Evolutionary conservation across 2,797 vertebrate species (phyloP), one percentile per base, ranked within the genome.

Genomic region (Morelia viridis): DNA sequence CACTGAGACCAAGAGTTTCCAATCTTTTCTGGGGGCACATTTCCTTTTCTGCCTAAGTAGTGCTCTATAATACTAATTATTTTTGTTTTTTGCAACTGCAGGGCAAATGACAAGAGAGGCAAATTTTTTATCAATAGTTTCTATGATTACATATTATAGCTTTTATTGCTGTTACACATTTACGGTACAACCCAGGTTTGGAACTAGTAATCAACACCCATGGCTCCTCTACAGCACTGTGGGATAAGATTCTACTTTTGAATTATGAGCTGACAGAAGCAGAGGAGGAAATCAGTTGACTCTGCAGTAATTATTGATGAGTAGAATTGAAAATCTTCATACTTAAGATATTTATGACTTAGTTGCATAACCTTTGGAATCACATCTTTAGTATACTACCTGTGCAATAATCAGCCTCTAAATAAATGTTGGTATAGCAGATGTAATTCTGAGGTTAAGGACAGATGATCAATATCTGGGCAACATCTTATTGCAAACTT

Each of bases 361-460:
- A 76, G 71, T 76, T 76, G 71, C 19, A 76, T 76, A 76, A 76
- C 71, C 35, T 76, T 76, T 76, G 35, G 71, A 76, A 41, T 76
- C 71, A 76, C 35, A 76, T 76, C 71, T 41, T 76, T 31, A 76
- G 4, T 22, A 76, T 35, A 24, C 71, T 76, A 22, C 35, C 71
- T 76, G 22, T 76, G 35, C 19, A 76, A 35, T 41, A 35, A 76
- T 76, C 71, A 76, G 35, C 71, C 19, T 41, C 71, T 35, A 76
- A 76, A 41, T 76, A 76, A 41, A 76, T 76, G 71, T 76, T 76
- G 31, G 35, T 76, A 35, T 41, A 10, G 71, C 91, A 35, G 26
- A 89, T 89, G 35, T 12, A 92, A 35, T 58, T 89, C 90, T 92
- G 88, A 91, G 53, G 41, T 90, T 87, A 92, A 89, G 57, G 88